Percentiles rank a stretch among this genome's conserved stretches.
phyloP scores from a whole-genome alignment of 1,140 invertebrate species.

The Saccostrea glomerata region DNA sequence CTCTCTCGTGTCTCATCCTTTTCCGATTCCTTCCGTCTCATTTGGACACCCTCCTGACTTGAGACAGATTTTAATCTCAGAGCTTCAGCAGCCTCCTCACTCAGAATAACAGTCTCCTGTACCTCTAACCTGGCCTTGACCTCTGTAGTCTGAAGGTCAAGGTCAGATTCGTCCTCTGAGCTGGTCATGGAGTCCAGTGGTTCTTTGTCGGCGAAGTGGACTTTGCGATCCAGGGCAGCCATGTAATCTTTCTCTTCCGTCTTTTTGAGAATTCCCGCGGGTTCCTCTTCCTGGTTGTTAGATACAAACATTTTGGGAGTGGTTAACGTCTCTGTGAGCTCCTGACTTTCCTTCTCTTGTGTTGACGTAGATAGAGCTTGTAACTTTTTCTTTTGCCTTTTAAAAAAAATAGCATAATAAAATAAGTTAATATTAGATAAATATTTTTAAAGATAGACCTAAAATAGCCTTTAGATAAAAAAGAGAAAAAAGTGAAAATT shows the following conservation, averaged over 20 bases:
- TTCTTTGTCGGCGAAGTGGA: conserved; percentile 49
- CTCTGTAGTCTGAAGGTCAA: background rate
- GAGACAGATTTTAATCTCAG: background rate
- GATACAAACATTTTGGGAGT: conserved; percentile 39
- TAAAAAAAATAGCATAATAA: background rate
- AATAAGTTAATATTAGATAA: background rate
- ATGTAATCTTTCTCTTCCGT: background rate
- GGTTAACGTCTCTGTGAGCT: conserved; percentile 35
- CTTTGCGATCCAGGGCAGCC: conserved; percentile 22
- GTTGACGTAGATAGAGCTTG: background rate
- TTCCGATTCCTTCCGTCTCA: background rate
- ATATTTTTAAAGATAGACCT: too few species aligned
- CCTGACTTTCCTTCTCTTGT: background rate
- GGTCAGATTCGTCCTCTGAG: background rate
- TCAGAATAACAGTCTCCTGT: conserved; percentile 18
- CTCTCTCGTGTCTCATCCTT: background rate
- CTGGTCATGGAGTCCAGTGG: conserved; percentile 29
- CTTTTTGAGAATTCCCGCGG: conserved; percentile 44
- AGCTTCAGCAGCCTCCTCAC: conserved; percentile 3
- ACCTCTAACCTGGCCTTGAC: conserved; percentile 38
- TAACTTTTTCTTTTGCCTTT: conserved; percentile 46
- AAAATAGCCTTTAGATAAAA: too few species aligned
- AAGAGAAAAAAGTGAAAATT: too few species aligned
- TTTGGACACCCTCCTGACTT: background rate
- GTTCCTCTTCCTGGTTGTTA: conserved; percentile 21